Conservation (phyloP, 30 jellyfish, hydroid and myxozoan species). For the Hydractinia echinata region DNA sequence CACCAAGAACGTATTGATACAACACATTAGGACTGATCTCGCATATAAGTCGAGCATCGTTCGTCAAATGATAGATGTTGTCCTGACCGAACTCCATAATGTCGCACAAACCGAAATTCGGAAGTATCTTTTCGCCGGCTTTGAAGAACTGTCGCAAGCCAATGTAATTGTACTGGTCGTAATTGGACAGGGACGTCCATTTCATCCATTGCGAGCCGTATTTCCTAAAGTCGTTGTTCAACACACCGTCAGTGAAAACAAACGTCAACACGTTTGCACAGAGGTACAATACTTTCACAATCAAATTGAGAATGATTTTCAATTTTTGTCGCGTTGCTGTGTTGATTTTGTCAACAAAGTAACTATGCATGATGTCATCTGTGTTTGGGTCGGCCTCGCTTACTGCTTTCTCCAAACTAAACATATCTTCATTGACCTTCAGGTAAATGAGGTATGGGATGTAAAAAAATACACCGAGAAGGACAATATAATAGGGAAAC, state of each 20-base stretch:
- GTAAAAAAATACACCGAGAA: conserved; percentile 16
- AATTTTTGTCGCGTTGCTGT: conserved; percentile 10
- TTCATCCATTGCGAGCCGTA: conserved; percentile 20
- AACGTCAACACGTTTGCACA: conserved; percentile 25
- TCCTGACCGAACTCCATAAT: conserved; percentile 14
- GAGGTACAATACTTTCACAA: conserved; percentile 13
- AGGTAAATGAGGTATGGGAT: conserved; percentile 25
- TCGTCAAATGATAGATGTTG: background rate
- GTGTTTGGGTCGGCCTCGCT: background rate
- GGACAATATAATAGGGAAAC: conserved; percentile 29
- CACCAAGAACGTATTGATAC: conserved; percentile 27
- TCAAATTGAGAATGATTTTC: conserved; percentile 18
- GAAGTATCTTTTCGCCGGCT: conserved; percentile 27
- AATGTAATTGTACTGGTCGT: conserved; percentile 3
- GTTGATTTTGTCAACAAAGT: background rate
- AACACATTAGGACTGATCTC: conserved; percentile 30
- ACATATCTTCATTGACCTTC: conserved; percentile 12
- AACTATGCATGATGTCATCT: conserved; percentile 13
- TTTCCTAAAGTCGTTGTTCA: conserved; percentile 16
- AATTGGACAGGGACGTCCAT: conserved; percentile 3
- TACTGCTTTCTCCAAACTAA: background rate
- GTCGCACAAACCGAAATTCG: conserved; percentile 36
- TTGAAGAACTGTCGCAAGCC: conserved; percentile 7
- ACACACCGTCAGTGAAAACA: background rate
- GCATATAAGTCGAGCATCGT: conserved; percentile 13